These are phyloP conservation scores for Eristalis tenax DNA, from an alignment of 2,888 invertebrate species.

Conservation along the genomic window DNA sequence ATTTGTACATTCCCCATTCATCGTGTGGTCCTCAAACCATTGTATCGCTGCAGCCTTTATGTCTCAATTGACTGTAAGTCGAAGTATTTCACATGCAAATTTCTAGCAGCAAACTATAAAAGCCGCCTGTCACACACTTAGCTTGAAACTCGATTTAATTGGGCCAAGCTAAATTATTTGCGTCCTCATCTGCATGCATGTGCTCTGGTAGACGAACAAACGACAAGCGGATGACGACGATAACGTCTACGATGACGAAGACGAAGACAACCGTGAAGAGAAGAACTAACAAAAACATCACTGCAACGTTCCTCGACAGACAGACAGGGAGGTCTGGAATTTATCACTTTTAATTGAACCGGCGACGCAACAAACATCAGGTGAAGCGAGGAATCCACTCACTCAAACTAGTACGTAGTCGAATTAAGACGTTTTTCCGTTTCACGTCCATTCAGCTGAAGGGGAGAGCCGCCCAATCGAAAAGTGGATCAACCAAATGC, in stretches of 20 bases:
- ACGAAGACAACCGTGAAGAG: neutral
- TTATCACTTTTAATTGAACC: constrained; percentile 54
- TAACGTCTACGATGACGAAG: neutral
- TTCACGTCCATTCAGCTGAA: constrained; percentile 14
- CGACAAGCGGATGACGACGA: constrained; percentile 14
- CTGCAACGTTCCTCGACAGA: neutral
- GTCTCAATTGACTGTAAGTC: neutral
- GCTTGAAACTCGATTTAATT: constrained; percentile 38
- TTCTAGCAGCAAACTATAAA: constrained; percentile 9
- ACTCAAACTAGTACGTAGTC: constrained; percentile 42
- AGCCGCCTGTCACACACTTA: neutral
- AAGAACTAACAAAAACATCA: neutral
- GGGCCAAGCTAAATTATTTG: constrained; percentile 42
- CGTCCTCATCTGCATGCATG: constrained; percentile 20
- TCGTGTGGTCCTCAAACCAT: neutral
- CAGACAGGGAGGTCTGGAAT: constrained; percentile 48
- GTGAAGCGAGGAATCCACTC: constrained; percentile 38
- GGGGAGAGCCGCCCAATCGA: constrained; percentile 26
- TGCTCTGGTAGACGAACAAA: neutral
- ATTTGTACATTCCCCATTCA: neutral
- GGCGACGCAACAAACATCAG: constrained; percentile 58
- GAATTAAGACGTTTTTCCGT: constrained; percentile 36
- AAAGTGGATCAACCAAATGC: constrained; percentile 62
- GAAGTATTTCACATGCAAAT: constrained; percentile 31
- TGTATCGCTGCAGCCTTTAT: neutral